phyloP scores from a whole-genome alignment of 2,888 invertebrate genomes.

The Pemphredon lugubris region DNA sequence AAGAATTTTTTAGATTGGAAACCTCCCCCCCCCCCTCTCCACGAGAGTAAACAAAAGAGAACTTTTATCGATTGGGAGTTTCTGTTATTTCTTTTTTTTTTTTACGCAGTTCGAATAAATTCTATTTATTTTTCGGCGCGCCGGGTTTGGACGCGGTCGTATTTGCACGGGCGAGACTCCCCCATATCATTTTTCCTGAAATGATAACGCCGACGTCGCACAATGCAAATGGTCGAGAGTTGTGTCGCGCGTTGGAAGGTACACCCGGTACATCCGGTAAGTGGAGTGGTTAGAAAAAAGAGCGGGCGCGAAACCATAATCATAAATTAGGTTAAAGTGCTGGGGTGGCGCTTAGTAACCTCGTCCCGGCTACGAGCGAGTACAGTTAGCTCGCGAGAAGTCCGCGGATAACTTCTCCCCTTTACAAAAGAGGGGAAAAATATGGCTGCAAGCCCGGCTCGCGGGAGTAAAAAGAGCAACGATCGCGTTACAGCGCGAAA shows the following conservation, averaged over 20 bases:
- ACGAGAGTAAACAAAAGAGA: no score
- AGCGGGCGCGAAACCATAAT: slow-evolving; percentile 68
- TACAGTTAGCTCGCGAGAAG: slow-evolving; percentile 54
- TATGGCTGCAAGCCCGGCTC: slow-evolving; percentile 47
- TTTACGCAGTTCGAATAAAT: not conserved
- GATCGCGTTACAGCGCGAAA: slow-evolving; percentile 39
- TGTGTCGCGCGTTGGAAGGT: slow-evolving; percentile 16
- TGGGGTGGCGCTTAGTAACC: slow-evolving; percentile 72
- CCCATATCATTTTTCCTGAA: slow-evolving; percentile 32
- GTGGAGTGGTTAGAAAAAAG: slow-evolving; percentile 54
- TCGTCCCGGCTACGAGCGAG: slow-evolving; percentile 47
- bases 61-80: no score
- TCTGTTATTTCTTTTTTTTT: not conserved
- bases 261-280: slow-evolving; percentile 53
- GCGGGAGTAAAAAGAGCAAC: slow-evolving; percentile 34
- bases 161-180: no score
- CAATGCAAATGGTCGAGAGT: slow-evolving; percentile 53
- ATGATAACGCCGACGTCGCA: slow-evolving; percentile 42
- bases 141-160: slow-evolving; percentile 21
- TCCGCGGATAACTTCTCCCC: slow-evolving; percentile 58
- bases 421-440: slow-evolving; percentile 66
- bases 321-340: slow-evolving; percentile 77
- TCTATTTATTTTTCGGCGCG: no score
- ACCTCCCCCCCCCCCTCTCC: no score
- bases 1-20: no score